Evolutionary conservation across 2,113 vertebrate species (phyloP).

Genomic region (Papio anubis): DNA sequence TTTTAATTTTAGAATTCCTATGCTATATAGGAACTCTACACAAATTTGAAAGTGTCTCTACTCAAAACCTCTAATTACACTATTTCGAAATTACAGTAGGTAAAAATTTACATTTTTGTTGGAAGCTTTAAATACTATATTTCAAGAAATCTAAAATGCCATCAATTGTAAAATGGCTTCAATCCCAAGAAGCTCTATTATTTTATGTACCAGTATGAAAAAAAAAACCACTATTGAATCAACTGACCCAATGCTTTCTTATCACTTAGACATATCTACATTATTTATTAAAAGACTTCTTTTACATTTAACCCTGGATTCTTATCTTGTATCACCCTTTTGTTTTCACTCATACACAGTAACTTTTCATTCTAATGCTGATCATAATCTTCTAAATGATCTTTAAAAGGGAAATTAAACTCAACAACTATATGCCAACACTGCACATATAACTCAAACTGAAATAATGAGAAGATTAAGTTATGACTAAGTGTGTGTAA

Average conservation of each 20-base stretch:
- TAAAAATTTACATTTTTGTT: not conserved
- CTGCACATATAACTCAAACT: not conserved
- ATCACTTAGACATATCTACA: not conserved
- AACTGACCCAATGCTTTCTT: not conserved
- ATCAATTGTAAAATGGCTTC: not conserved
- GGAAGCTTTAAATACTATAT: not conserved
- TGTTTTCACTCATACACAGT: not conserved
- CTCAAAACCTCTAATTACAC: not conserved
- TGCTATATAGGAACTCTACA: not conserved
- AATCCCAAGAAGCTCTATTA: not conserved
- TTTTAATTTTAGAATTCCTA: not conserved
- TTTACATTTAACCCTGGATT: not conserved
- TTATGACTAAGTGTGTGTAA: not conserved
- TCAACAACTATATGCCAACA: not conserved
- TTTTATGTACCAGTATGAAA: not conserved
- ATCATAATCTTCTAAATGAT: not conserved
- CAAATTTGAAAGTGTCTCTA: not conserved
- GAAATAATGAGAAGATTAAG: not conserved
- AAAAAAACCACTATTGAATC: not conserved
- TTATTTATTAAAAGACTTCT: not conserved
- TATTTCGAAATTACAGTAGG: not conserved
- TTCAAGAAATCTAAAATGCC: not conserved
- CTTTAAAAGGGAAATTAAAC: slow-evolving; percentile 9
- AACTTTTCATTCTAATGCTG: slow-evolving; percentile 38
- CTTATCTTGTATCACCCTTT: not conserved